Evolutionary conservation across 2,113 vertebrate species (phyloP).

Genomic region (Mesitornis unicolor): DNA sequence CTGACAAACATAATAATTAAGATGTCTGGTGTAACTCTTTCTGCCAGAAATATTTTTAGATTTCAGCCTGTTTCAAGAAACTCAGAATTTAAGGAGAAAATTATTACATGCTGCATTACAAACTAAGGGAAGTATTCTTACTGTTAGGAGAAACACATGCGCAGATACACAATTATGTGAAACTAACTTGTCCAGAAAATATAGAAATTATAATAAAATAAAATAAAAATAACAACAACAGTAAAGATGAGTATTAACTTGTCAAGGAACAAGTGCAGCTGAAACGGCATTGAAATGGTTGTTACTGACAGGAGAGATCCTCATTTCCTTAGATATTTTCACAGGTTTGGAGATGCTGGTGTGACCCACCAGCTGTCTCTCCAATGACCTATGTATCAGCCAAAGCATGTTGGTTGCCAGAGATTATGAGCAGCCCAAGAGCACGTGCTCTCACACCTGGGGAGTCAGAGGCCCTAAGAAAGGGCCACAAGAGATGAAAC

Average conservation of each 20-base stretch:
- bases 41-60: slow-evolving; percentile 79
- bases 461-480: not conserved
- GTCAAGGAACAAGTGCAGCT: not conserved
- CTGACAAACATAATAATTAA: slow-evolving; percentile 80
- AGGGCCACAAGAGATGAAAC: not conserved
- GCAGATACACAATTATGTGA: not conserved
- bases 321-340: not conserved
- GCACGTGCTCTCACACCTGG: not conserved
- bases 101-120: slow-evolving; percentile 52
- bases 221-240: not conserved
- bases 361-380: not conserved
- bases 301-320: not conserved
- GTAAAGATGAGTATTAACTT: not conserved
- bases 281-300: not conserved
- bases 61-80: slow-evolving; percentile 69
- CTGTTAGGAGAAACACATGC: slow-evolving; percentile 26
- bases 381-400: not conserved
- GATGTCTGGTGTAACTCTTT: slow-evolving; percentile 73
- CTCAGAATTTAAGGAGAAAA: slow-evolving; percentile 53
- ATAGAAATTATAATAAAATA: not conserved
- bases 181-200: not conserved
- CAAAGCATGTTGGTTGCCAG: not conserved
- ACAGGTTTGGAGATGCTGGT: not conserved
- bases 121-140: slow-evolving; percentile 12
- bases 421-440: not conserved